Percentiles rank a stretch among this genome's conserved stretches.
Evolutionary conservation across 2,888 invertebrate species (phyloP).

Genomic region (Eulithis prunata): DNA sequence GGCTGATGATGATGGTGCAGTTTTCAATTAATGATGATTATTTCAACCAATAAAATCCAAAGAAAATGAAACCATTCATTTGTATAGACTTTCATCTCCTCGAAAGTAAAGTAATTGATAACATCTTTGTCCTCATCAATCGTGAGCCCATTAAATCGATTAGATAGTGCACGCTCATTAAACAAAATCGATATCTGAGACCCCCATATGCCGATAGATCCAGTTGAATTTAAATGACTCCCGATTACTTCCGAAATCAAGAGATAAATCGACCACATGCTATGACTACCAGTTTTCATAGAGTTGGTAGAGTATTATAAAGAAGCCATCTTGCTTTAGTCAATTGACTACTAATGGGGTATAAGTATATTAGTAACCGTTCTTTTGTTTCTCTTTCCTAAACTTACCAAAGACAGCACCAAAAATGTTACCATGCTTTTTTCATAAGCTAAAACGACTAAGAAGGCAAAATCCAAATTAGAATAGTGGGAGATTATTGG

Average conservation of each 20-base stretch:
- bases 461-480: too few species aligned
- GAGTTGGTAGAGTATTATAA: not conserved
- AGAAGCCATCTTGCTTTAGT: not conserved
- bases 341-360: too few species aligned
- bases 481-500: too few species aligned
- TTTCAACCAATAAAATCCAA: too few species aligned
- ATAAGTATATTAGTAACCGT: too few species aligned
- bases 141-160: slow-evolving; percentile 72
- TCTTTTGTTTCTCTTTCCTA: too few species aligned
- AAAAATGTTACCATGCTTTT: too few species aligned
- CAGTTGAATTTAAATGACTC: slow-evolving; percentile 45
- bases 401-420: too few species aligned
- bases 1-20: too few species aligned
- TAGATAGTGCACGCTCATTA: slow-evolving; percentile 68
- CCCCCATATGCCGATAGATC: slow-evolving; percentile 59
- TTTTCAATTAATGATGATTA: too few species aligned
- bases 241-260: slow-evolving; percentile 42
- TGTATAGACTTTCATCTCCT: not conserved
- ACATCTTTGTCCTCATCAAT: slow-evolving; percentile 67
- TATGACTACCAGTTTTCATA: not conserved
- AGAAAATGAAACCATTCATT: too few species aligned
- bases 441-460: too few species aligned
- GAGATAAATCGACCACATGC: slow-evolving; percentile 37
- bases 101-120: slow-evolving; percentile 42
- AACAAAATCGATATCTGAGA: slow-evolving; percentile 59